Base-by-base conservation (phyloP, 2,888 invertebrate genomes). In the Andrena marginata region DNA sequence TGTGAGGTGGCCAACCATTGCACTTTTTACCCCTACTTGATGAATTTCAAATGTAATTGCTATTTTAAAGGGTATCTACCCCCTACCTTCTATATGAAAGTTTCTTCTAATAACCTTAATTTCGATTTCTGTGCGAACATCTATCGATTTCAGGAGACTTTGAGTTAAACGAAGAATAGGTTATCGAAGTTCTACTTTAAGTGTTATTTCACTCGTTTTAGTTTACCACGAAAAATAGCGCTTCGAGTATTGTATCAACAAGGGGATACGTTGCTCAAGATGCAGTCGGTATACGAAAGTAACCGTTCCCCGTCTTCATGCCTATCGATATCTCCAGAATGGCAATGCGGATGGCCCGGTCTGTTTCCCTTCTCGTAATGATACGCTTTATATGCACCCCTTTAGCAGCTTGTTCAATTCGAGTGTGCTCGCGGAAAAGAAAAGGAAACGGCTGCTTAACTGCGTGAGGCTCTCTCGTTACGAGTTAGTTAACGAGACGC, bases 381-480 rank as follows among this genome's bases (percentile, higher is more conserved):
- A 62, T 63, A 35, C 54, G 35, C 42, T 73, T 77, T 71, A 62
- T 62, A 62, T 67, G 67, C 72, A 35, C 31, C 42, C 42, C 60
- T 67, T 60, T 77, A 72, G 51, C 65, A 49, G 72, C 72, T 77
- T 65, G 59, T 72, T 67, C 49, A 62, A 31, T 77, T 62, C 49
- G 20, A 51, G 59, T 33, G 56, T 64, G 23, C 48, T 8, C 54
- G 31, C 23, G 63, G 59, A 48, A 49, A 72, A 77, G 70, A 33
- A 68, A 69, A 64, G 59, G 51, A 65, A 68, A 42, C 29, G 4
- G 29, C 35, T 73, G 33, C 59, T 77, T 64, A 33, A 67, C 71
- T 35, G 42, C 35, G n/a, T 48, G 33, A 31, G 10, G 23, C 33
- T 51, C 51, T 42, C 51, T 70, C 80, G 70, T 76, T 76, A 75